Conservation (phyloP, 2,888 invertebrate genomes). For the Cremastinae sp. region DNA sequence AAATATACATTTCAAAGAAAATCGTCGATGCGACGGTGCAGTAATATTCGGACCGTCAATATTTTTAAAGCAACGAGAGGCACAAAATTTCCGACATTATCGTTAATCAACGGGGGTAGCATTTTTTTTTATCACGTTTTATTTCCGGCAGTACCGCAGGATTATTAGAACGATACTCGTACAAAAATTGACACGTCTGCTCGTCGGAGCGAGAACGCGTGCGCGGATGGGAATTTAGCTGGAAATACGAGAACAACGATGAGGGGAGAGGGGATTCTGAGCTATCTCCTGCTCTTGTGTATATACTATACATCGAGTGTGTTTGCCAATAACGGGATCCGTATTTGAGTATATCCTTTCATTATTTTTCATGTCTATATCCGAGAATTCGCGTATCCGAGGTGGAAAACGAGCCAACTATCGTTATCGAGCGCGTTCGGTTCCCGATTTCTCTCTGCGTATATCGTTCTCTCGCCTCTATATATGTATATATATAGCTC, state of each 20-base stretch:
- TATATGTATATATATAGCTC: too few relatives aligned
- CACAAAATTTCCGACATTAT: slow-evolving; percentile 38
- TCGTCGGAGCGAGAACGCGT: neutral
- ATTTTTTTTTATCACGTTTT: slow-evolving; percentile 44
- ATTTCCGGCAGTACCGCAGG: slow-evolving; percentile 40
- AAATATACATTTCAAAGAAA: slow-evolving; percentile 16
- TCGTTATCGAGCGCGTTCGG: slow-evolving; percentile 37
- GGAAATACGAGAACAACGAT: neutral
- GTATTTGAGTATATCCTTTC: slow-evolving; percentile 46
- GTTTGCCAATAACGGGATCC: slow-evolving; percentile 36
- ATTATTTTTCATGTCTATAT: slow-evolving; percentile 33
- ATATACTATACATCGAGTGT: too few relatives aligned
- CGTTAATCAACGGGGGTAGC: slow-evolving; percentile 34
- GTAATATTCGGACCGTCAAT: too few relatives aligned
- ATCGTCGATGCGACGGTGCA: slow-evolving; percentile 16
- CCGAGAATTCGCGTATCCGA: slow-evolving; percentile 40
- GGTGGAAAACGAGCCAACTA: slow-evolving; percentile 43
- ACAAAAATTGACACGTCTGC: slow-evolving; percentile 7
- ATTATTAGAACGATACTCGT: slow-evolving; percentile 30
- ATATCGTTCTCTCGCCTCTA: neutral
- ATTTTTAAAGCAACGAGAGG: neutral
- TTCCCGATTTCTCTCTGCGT: neutral
- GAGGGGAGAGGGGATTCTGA: slow-evolving; percentile 13
- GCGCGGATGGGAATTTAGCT: too few relatives aligned
- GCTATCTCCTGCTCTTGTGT: slow-evolving; percentile 27